Percentiles rank a stretch among this genome's conserved stretches.
Evolutionary conservation across 2,888 invertebrate species (phyloP).

Genomic region (Epinotia nisella): DNA sequence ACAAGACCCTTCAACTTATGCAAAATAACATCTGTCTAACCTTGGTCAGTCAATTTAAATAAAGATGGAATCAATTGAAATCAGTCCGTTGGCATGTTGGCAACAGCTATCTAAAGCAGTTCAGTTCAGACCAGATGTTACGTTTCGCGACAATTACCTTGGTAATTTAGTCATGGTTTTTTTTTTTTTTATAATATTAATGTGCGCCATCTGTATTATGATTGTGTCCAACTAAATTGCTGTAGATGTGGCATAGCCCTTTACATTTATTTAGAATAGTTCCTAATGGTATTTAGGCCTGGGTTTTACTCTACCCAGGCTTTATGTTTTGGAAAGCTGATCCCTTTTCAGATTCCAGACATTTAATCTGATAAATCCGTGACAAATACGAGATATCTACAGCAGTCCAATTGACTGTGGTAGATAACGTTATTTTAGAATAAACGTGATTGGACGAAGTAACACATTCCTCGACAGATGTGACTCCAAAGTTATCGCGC

Average conservation of each 20-base stretch:
- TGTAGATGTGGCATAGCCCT: too few species aligned
- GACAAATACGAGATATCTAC: neutral
- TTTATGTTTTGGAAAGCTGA: neutral
- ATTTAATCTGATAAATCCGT: neutral
- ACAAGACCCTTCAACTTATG: conserved; percentile 5
- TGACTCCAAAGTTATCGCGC: conserved; percentile 34
- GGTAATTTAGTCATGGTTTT: neutral
- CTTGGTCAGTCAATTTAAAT: conserved; percentile 33
- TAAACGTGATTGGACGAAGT: conserved; percentile 2
- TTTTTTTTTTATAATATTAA: neutral
- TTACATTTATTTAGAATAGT: too few species aligned
- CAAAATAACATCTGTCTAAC: conserved; percentile 9
- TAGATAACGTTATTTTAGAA: neutral
- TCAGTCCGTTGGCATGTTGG: too few species aligned
- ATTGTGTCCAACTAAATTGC: too few species aligned
- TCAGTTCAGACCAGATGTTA: too few species aligned
- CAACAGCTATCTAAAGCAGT: neutral
- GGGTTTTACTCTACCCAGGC: neutral
- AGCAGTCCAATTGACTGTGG: neutral
- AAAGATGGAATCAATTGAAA: conserved; percentile 28
- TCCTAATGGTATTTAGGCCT: too few species aligned
- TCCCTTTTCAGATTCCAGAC: neutral
- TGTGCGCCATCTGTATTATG: too few species aligned
- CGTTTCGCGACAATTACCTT: too few species aligned
- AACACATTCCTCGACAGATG: conserved; percentile 31